Percentiles rank a stretch among this genome's conserved stretches.
Evolutionary conservation across 2,113 vertebrate species (phyloP).

Genomic region (Vireo altiloquus): DNA sequence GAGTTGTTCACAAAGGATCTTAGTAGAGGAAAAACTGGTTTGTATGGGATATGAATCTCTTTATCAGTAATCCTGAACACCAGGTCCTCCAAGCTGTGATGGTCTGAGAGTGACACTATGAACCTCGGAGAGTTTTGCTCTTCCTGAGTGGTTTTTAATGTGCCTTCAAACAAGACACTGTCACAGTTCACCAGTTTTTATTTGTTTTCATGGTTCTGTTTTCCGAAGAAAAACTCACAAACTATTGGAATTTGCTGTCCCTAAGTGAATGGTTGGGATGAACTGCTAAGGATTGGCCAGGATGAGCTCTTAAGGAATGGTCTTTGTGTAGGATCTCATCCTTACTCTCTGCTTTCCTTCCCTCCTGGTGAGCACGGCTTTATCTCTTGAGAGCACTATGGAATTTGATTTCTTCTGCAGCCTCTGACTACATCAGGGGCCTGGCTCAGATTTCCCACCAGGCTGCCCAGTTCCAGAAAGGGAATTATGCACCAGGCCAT

Average conservation of each 20-base stretch:
- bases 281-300: background rate
- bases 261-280: background rate
- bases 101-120: too few species aligned
- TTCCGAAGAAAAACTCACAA: background rate
- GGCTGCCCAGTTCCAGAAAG: background rate
- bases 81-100: too few species aligned
- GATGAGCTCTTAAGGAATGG: background rate
- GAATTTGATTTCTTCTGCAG: background rate
- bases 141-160: too few species aligned
- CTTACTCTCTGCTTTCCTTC: background rate
- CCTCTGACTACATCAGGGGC: background rate
- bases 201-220: background rate
- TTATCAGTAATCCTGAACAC: too few species aligned
- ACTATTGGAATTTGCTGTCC: background rate
- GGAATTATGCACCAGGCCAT: background rate
- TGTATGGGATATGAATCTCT: too few species aligned
- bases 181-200: background rate
- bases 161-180: background rate
- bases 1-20: background rate
- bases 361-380: background rate
- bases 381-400: background rate
- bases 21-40: too few species aligned
- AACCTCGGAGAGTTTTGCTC: too few species aligned
- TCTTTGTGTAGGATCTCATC: background rate
- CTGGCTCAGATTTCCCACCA: background rate